Conservation (phyloP, 2,888 invertebrate genomes). For the Epinotia bilunana region DNA sequence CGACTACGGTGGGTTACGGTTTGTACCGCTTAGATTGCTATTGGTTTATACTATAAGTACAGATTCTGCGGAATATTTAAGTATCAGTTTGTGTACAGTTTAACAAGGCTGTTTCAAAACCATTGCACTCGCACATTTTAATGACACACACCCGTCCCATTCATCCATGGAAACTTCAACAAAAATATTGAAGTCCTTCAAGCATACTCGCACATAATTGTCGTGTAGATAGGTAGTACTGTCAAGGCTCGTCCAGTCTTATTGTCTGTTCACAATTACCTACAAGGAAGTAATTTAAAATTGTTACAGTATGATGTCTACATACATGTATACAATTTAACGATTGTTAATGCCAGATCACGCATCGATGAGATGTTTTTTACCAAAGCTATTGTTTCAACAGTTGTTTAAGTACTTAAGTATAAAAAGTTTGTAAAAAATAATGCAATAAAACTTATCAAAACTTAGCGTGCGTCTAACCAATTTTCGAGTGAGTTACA, state of each 20-base stretch:
- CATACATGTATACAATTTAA: constrained; percentile 17
- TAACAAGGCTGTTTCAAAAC: constrained; percentile 8
- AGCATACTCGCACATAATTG: background rate
- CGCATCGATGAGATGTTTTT: background rate
- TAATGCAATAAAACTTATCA: background rate
- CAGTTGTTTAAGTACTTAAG: background rate
- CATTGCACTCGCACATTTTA: constrained; percentile 17
- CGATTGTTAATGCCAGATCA: constrained; percentile 10
- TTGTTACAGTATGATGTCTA: constrained; percentile 4
- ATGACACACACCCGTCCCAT: constrained; percentile 16
- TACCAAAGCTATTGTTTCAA: background rate
- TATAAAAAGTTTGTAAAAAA: background rate
- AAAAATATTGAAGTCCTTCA: constrained; percentile 18
- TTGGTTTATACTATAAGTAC: background rate
- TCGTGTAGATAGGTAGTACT: background rate
- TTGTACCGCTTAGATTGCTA: background rate
- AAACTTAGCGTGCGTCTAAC: too few species aligned
- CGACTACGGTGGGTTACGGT: background rate
- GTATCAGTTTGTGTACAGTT: background rate
- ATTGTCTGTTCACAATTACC: constrained; percentile 4
- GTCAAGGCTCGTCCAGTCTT: constrained; percentile 1
- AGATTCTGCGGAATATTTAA: background rate
- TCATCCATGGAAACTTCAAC: constrained; percentile 4
- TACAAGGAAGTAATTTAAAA: constrained; percentile 14
- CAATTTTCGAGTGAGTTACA: background rate